phyloP scores from a whole-genome alignment of 2,888 invertebrate genomes.

The Stenichneumon culpator region DNA sequence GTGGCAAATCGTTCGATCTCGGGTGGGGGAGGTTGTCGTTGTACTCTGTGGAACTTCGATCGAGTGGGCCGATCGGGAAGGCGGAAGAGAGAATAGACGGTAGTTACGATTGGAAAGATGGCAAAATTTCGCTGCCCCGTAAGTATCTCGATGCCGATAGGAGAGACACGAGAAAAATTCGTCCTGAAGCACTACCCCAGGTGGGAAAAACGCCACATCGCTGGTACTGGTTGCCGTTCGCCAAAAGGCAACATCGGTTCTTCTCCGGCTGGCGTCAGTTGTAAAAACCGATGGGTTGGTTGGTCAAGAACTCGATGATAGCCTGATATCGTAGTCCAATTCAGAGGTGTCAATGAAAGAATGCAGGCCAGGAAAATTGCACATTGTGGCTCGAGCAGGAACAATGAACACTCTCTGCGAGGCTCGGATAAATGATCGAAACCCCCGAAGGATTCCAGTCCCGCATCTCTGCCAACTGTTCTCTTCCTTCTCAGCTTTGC shows the following conservation, averaged over 20 bases:
- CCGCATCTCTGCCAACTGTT: slow-evolving; percentile 49
- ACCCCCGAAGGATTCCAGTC: background rate
- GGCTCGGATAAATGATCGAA: slow-evolving; percentile 20
- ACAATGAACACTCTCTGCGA: background rate
- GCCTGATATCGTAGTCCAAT: background rate
- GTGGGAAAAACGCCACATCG: background rate
- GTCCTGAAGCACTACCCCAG: background rate
- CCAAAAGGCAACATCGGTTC: background rate
- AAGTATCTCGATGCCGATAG: slow-evolving; percentile 56
- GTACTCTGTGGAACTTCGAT: slow-evolving; percentile 24
- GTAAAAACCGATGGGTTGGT: background rate
- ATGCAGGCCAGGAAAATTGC: background rate
- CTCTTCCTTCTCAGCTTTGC: slow-evolving; percentile 60
- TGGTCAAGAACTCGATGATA: background rate
- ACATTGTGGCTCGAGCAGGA: background rate
- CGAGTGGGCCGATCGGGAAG: slow-evolving; percentile 14
- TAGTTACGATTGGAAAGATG: slow-evolving; percentile 25
- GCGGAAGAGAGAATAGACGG: slow-evolving; percentile 5
- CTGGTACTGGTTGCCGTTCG: background rate
- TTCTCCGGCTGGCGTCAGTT: too few relatives aligned
- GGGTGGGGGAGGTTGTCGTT: background rate
- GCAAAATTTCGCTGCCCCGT: slow-evolving; percentile 54
- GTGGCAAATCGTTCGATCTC: slow-evolving; percentile 58
- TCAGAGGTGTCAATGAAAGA: background rate
- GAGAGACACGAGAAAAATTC: slow-evolving; percentile 3